phyloP scores from a whole-genome alignment of 2,113 vertebrate genomes.

The Phasianus colchicus region DNA sequence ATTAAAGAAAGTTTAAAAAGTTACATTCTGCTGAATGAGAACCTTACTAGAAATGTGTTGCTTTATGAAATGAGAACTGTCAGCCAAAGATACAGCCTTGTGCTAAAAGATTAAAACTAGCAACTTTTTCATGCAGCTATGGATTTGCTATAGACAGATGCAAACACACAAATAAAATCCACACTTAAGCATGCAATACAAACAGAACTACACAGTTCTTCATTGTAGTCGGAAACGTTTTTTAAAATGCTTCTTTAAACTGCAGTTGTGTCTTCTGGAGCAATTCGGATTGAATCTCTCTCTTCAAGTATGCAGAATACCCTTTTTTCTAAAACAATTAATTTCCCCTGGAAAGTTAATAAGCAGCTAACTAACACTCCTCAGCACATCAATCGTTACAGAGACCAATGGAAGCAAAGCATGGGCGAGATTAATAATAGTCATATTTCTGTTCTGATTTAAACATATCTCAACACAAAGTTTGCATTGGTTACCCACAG shows the following conservation, averaged over 20 bases:
- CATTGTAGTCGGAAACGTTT: background rate
- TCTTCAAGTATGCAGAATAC: background rate
- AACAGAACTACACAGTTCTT: background rate
- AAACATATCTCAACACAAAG: background rate
- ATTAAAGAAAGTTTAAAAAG: background rate
- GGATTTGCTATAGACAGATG: background rate
- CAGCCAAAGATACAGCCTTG: background rate
- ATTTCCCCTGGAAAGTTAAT: background rate
- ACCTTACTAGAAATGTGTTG: background rate
- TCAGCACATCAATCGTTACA: background rate
- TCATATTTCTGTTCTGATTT: background rate
- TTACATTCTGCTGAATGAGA: background rate
- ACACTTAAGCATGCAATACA: background rate
- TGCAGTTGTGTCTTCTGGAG: background rate
- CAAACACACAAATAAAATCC: background rate
- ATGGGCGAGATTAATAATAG: background rate
- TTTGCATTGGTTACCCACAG: background rate
- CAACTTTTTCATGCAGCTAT: background rate
- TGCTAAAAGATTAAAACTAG: background rate
- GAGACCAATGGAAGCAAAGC: background rate
- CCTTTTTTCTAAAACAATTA: background rate
- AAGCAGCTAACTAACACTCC: background rate
- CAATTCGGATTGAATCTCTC: background rate
- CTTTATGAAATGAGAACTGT: background rate
- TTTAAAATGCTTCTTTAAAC: background rate